A percentile compares a stretch with the other conserved stretches of the same genome.
Evolutionary conservation across 2,113 vertebrate genomes (phyloP).

Genomic region (Prunella himalayana): DNA sequence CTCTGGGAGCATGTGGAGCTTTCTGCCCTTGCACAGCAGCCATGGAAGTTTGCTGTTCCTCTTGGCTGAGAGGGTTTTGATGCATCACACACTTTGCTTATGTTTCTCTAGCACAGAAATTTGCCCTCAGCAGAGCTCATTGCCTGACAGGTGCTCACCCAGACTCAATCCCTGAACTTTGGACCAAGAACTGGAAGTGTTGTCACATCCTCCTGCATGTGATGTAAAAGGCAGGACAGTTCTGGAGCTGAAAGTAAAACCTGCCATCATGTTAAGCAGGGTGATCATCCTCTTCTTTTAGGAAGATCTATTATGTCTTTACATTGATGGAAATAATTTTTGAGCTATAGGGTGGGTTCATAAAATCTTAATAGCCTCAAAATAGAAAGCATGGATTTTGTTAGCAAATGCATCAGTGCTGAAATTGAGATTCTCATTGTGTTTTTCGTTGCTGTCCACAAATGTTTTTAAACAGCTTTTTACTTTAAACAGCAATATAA

Average conservation of each 20-base stretch:
- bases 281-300: not conserved
- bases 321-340: not conserved
- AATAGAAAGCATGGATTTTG: not conserved
- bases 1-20: not conserved
- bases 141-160: not conserved
- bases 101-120: not conserved
- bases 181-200: accelerated
- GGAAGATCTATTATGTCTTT: not conserved
- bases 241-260: not conserved
- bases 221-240: not conserved
- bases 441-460: not conserved
- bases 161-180: not conserved
- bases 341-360: not conserved
- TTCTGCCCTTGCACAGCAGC: not conserved
- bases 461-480: not conserved
- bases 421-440: not conserved
- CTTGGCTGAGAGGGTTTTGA: not conserved
- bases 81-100: not conserved
- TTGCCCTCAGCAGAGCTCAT: not conserved
- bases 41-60: not conserved
- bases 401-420: not conserved
- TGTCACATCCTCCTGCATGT: not conserved
- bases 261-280: not conserved
- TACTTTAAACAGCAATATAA: not conserved
- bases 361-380: not conserved